Evolutionary conservation across 2,113 vertebrate genomes (phyloP).

Genomic region (Indicator indicator): DNA sequence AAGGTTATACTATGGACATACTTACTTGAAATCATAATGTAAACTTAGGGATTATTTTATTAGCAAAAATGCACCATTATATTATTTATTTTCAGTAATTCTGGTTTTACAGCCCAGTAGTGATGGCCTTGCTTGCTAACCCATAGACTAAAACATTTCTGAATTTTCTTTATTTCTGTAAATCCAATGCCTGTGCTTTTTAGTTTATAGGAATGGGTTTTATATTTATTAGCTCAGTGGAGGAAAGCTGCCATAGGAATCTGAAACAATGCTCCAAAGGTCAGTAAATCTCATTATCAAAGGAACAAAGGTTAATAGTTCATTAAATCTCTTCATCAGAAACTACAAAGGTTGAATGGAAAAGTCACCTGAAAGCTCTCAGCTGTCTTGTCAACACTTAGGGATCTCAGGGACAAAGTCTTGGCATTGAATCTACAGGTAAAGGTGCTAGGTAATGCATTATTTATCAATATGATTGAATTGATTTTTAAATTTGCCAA

Average conservation of each 20-base stretch:
- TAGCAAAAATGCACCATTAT: not conserved
- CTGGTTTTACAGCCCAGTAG: not conserved
- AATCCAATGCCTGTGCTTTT: not conserved
- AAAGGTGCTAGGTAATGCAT: not conserved
- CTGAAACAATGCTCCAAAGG: not conserved
- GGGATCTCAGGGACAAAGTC: not conserved
- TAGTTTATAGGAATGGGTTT: not conserved
- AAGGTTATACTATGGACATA: not conserved
- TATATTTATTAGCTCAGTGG: not conserved
- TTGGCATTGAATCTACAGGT: not conserved
- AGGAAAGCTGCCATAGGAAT: not conserved
- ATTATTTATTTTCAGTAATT: not conserved
- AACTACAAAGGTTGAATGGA: not conserved
- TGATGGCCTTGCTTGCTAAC: not conserved
- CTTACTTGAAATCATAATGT: not conserved
- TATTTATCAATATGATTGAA: not conserved
- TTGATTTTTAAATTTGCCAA: not conserved
- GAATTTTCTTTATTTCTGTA: not conserved
- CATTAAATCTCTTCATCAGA: not conserved
- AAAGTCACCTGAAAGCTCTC: not conserved
- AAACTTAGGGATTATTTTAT: not conserved
- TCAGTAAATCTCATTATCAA: not conserved
- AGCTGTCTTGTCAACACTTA: not conserved
- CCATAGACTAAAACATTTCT: not conserved
- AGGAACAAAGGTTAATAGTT: not conserved